Evolutionary conservation across 1,140 invertebrate species (phyloP).

Genomic region (Camponotus pennsylvanicus): DNA sequence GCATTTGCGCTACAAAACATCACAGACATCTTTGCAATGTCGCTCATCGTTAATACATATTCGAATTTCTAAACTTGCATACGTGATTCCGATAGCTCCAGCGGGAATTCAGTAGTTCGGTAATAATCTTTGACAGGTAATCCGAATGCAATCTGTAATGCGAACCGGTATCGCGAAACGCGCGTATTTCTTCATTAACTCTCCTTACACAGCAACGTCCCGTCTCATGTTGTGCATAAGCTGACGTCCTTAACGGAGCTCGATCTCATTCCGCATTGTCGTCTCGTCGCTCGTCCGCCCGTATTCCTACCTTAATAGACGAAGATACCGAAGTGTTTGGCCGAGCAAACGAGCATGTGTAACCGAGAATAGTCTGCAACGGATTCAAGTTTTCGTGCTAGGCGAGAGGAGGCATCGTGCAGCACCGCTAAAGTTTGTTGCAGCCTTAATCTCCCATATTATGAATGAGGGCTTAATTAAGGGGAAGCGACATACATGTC

Average conservation of each 20-base stretch:
- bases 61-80: conserved; percentile 31
- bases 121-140: conserved; percentile 59
- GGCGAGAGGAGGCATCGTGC: conserved; percentile 51
- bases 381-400: conserved; percentile 60
- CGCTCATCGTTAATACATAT: conserved; percentile 28
- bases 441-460: conserved; percentile 66
- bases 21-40: neutral
- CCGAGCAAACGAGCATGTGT: conserved; percentile 44
- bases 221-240: conserved; percentile 48
- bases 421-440: conserved; percentile 59
- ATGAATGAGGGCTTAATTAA: conserved; percentile 70
- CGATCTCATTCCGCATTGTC: conserved; percentile 50
- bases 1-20: neutral
- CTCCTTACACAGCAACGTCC: conserved; percentile 9
- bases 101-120: conserved; percentile 35
- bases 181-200: conserved; percentile 70
- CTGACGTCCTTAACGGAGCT: conserved; percentile 35
- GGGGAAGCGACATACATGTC: conserved; percentile 70
- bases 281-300: conserved; percentile 37
- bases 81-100: conserved; percentile 29
- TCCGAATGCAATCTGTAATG: conserved; percentile 55
- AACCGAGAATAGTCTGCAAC: conserved; percentile 48
- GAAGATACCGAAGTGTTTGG: conserved; percentile 71
- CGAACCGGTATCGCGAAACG: conserved; percentile 22
- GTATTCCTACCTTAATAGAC: conserved; percentile 68